A percentile compares a stretch with the other conserved stretches of the same genome.
phyloP scores from a whole-genome alignment of 1,140 invertebrate species.

The Pomacea maculata region DNA sequence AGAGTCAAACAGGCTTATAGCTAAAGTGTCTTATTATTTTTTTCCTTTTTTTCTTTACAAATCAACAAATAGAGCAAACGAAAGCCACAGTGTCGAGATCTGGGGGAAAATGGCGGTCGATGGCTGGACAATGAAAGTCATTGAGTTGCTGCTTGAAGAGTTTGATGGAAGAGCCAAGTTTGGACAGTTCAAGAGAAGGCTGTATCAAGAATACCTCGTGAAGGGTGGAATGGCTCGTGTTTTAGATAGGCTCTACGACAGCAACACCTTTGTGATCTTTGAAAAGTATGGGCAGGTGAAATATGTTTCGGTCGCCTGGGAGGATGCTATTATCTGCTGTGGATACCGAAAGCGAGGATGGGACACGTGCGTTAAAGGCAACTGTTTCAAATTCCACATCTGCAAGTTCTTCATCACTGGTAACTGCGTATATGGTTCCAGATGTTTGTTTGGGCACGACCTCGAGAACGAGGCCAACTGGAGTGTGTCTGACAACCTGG shows the following conservation, averaged over 20 bases:
- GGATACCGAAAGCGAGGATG: conserved; percentile 1
- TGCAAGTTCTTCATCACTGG: conserved; percentile 5
- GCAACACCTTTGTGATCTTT: neutral
- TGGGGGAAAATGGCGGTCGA: neutral
- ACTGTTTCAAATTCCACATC: neutral
- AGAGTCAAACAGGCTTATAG: no score
- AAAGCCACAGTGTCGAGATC: neutral
- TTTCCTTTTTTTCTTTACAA: no score
- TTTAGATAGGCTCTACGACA: neutral
- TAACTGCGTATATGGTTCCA: neutral
- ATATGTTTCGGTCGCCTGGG: neutral
- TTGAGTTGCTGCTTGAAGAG: conserved; percentile 2
- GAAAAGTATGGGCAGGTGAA: conserved; percentile 1
- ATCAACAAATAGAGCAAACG: no score
- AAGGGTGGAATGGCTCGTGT: neutral
- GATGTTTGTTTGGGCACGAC: conserved; percentile 3
- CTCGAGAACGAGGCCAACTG: conserved; percentile 1
- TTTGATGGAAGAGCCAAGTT: conserved; percentile 12
- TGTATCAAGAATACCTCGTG: neutral
- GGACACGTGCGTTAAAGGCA: neutral
- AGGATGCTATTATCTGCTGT: conserved; percentile 1
- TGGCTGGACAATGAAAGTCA: conserved; percentile 4
- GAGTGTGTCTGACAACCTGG: neutral
- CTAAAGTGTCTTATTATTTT: no score
- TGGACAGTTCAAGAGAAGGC: neutral